These are phyloP conservation scores for Drosophila kurseongensis DNA, from an alignment of 1,140 invertebrate genomes.

Conservation along the genomic window DNA sequence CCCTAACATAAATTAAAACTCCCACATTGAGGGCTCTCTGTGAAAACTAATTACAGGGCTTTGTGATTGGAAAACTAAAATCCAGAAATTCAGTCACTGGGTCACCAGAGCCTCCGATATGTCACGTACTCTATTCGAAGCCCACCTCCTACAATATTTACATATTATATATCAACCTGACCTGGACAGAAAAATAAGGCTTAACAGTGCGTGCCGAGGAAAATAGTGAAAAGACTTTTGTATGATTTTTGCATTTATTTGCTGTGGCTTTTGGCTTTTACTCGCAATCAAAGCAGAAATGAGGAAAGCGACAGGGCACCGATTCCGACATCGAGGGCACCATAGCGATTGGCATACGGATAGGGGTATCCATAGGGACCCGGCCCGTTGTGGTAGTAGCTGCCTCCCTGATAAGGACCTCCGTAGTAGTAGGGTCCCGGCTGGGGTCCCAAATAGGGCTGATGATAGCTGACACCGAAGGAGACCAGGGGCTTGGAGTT, in stretches of 20 bases:
- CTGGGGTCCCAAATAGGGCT: slow-evolving; percentile 24
- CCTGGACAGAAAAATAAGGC: slow-evolving; percentile 5
- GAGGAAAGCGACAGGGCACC: slow-evolving; percentile 59
- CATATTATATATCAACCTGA: slow-evolving; percentile 2
- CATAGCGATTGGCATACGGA: slow-evolving; percentile 47
- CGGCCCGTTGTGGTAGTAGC: slow-evolving; percentile 36
- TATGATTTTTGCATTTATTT: slow-evolving; percentile 13
- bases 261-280: slow-evolving; percentile 29
- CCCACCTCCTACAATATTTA: background rate
- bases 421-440: slow-evolving; percentile 50
- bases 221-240: slow-evolving; percentile 27
- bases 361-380: slow-evolving; percentile 43
- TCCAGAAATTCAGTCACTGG: slow-evolving; percentile 29
- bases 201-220: slow-evolving; percentile 26
- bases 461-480: slow-evolving; percentile 56
- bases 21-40: background rate
- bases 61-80: slow-evolving; percentile 11
- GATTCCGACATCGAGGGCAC: slow-evolving; percentile 58
- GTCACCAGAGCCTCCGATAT: slow-evolving; percentile 20
- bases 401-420: slow-evolving; percentile 25
- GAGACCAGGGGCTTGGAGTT: slow-evolving; percentile 60
- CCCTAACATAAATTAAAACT: background rate
- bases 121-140: slow-evolving; percentile 24
- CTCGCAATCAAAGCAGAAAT: slow-evolving; percentile 56
- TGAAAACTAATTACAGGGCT: background rate